Evolutionary conservation across 2,888 invertebrate genomes (phyloP).

Genomic region (Polydrusus cervinus): DNA sequence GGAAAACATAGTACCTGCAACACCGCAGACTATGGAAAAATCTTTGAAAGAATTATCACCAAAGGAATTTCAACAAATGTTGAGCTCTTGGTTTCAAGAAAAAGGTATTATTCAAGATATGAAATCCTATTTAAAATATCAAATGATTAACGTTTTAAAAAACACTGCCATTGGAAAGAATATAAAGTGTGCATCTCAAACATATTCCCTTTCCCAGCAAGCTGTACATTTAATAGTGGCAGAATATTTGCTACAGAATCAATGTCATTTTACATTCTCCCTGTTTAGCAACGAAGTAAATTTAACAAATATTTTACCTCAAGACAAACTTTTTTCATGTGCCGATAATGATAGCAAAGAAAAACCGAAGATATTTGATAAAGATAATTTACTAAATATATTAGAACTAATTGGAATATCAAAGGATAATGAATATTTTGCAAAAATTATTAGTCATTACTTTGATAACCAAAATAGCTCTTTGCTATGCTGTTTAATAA

Average conservation of each 20-base stretch:
- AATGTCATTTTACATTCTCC: constrained; percentile 76
- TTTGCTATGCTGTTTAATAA: constrained; percentile 43
- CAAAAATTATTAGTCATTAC: constrained; percentile 33
- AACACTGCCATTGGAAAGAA: constrained; percentile 69
- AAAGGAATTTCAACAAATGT: constrained; percentile 75
- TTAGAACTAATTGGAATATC: constrained; percentile 60
- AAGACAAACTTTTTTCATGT: constrained; percentile 63
- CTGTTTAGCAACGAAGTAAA: constrained; percentile 78
- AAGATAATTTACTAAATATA: constrained; percentile 60
- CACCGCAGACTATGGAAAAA: constrained; percentile 52
- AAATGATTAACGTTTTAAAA: constrained; percentile 75
- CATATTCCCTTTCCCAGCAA: constrained; percentile 74
- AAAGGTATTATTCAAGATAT: constrained; percentile 76
- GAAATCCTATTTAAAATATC: constrained; percentile 75
- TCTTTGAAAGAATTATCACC: constrained; percentile 62
- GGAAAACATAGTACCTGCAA: constrained; percentile 60
- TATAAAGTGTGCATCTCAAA: constrained; percentile 61
- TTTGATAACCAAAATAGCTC: constrained; percentile 33
- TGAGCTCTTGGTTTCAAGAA: constrained; percentile 76
- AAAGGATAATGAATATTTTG: constrained; percentile 46
- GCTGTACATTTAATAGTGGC: constrained; percentile 77
- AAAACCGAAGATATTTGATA: constrained; percentile 52
- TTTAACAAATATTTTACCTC: constrained; percentile 67
- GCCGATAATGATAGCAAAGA: constrained; percentile 39
- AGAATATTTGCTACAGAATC: constrained; percentile 76